Conservation (phyloP, 2,888 invertebrate species). For the Cordilura impudica region DNA sequence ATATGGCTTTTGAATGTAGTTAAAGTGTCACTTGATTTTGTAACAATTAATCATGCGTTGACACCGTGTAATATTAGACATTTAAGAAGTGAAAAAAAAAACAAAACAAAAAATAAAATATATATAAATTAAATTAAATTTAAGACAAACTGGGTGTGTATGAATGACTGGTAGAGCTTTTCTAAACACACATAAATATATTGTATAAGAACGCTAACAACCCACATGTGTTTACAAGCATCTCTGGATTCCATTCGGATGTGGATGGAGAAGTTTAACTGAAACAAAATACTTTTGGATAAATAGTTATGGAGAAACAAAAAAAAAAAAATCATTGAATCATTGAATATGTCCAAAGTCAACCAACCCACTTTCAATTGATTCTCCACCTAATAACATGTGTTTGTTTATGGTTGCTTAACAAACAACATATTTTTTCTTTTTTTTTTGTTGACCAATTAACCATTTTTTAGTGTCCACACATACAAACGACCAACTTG, state of each 20-base stretch:
- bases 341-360: background rate
- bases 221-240: constrained; percentile 7
- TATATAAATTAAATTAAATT: background rate
- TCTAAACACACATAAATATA: too few relatives aligned
- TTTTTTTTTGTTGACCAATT: too few relatives aligned
- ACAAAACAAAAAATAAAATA: background rate
- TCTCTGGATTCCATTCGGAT: too few relatives aligned
- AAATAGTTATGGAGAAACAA: background rate
- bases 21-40: constrained; percentile 62
- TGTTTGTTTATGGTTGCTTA: background rate
- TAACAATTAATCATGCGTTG: constrained; percentile 63
- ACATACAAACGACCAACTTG: background rate
- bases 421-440: background rate
- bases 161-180: background rate
- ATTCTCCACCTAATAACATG: background rate
- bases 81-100: constrained; percentile 46
- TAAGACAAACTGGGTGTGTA: constrained; percentile 50
- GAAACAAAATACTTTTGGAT: constrained; percentile 1
- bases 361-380: constrained; percentile 40
- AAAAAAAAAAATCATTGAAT: background rate
- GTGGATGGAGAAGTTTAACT: background rate
- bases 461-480: background rate
- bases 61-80: constrained; percentile 62
- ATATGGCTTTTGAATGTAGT: constrained; percentile 51
- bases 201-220: too few relatives aligned